These are phyloP conservation scores for Chaetodon auriga DNA, from an alignment of 2,113 vertebrate species.

Conservation along the genomic window DNA sequence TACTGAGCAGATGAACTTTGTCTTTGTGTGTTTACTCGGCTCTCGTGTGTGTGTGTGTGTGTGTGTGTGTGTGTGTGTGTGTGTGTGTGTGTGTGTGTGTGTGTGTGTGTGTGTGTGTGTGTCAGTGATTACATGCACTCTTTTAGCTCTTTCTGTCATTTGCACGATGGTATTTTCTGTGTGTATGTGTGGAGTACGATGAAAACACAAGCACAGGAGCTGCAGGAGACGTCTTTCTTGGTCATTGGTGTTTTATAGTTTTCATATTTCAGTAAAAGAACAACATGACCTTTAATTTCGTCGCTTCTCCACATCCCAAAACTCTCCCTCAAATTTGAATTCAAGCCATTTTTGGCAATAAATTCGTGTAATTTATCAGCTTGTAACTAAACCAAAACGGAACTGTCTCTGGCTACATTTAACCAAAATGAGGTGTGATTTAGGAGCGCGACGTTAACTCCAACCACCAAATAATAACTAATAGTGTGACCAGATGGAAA, in stretches of 20 bases:
- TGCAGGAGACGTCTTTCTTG: neutral
- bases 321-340: neutral
- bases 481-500: neutral
- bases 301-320: too few relatives aligned
- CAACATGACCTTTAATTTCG: too few relatives aligned
- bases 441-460: neutral
- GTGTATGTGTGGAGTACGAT: too few relatives aligned
- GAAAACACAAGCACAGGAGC: neutral
- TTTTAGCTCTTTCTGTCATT: neutral
- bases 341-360: neutral
- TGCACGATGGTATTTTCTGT: neutral
- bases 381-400: neutral
- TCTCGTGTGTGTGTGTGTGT: too few relatives aligned
- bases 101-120: too few relatives aligned
- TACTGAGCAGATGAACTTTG: slow-evolving; percentile 22
- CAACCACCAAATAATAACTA: neutral
- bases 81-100: too few relatives aligned
- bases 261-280: neutral
- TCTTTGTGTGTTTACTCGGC: neutral
- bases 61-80: too few relatives aligned
- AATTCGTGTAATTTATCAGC: neutral
- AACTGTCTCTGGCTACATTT: neutral
- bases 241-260: neutral
- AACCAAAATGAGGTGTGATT: neutral
- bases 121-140: neutral